A percentile compares a stretch with the other conserved stretches of the same genome.
Evolutionary conservation across 2,888 invertebrate species (phyloP).

Genomic region (Aspidiotus destructor): DNA sequence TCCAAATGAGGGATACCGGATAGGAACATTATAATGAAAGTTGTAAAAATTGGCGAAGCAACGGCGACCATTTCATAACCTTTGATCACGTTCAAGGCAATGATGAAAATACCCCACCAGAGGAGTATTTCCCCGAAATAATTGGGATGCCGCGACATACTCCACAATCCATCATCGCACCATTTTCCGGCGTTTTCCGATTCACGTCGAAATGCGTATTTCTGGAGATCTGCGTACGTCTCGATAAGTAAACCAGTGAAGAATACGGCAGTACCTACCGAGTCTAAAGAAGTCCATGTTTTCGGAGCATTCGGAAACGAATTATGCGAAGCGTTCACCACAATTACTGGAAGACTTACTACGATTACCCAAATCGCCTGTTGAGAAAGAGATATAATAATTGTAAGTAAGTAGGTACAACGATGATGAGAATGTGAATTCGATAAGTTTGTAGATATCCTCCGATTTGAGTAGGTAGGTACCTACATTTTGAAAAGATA

Average conservation of each 20-base stretch:
- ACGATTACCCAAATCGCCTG: slow-evolving; percentile 85
- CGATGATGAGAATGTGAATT: too few species aligned
- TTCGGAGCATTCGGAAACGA: slow-evolving; percentile 60
- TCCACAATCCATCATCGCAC: slow-evolving; percentile 86
- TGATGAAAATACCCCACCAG: slow-evolving; percentile 89
- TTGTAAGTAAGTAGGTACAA: too few species aligned
- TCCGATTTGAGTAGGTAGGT: too few species aligned
- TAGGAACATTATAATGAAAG: slow-evolving; percentile 74
- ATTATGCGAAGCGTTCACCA: slow-evolving; percentile 76
- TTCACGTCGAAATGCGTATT: slow-evolving; percentile 81
- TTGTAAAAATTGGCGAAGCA: slow-evolving; percentile 77
- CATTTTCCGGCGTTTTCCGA: slow-evolving; percentile 81
- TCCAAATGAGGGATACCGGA: slow-evolving; percentile 85
- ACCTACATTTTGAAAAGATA: too few species aligned
- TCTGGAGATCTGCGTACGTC: slow-evolving; percentile 84
- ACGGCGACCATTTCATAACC: slow-evolving; percentile 75
- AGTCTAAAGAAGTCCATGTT: slow-evolving; percentile 78
- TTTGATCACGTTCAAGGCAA: slow-evolving; percentile 74
- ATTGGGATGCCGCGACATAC: slow-evolving; percentile 81
- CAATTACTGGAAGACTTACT: slow-evolving; percentile 83
- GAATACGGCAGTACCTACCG: slow-evolving; percentile 74
- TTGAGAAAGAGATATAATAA: slow-evolving; percentile 36
- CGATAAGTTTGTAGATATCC: too few species aligned
- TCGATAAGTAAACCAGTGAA: slow-evolving; percentile 76
- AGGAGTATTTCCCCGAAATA: slow-evolving; percentile 89